A percentile compares a stretch with the other conserved stretches of the same genome.
Conservation (phyloP, 2,797 vertebrate species). For the Sciurus carolinensis region DNA sequence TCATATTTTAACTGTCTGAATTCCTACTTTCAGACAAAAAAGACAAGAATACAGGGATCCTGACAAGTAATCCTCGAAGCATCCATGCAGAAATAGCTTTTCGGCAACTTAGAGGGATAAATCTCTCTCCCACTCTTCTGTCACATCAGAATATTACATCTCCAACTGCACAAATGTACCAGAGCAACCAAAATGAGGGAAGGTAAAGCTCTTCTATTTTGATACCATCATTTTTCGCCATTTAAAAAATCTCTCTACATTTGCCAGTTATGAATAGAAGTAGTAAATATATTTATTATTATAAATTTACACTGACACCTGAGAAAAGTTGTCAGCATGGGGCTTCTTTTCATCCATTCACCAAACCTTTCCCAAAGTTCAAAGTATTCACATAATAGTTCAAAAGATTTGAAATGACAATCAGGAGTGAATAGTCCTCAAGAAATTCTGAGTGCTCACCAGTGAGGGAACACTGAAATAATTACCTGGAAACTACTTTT, state of each 20-base stretch:
- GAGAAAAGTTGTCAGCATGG: constrained; percentile 2
- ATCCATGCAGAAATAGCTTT: constrained; percentile 88
- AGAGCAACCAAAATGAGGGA: constrained; percentile 85
- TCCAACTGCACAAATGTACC: constrained; percentile 80
- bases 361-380: background rate
- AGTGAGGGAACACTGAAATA: constrained; percentile 10
- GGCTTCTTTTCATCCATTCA: constrained; percentile 6
- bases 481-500: constrained; percentile 21
- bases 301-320: background rate
- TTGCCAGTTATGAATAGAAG: constrained; percentile 34
- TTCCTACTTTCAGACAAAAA: constrained; percentile 90
- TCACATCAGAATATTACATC: constrained; percentile 83
- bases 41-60: constrained; percentile 85
- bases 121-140: constrained; percentile 84
- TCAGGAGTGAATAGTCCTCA: constrained; percentile 3
- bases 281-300: background rate
- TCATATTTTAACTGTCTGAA: constrained; percentile 50
- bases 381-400: background rate
- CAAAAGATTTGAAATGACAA: background rate
- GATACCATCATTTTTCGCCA: background rate
- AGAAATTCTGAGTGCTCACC: background rate
- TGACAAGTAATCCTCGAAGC: constrained; percentile 83
- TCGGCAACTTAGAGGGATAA: constrained; percentile 87
- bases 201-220: constrained; percentile 84
- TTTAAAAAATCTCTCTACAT: background rate